Evolutionary conservation across 2,113 vertebrate species (phyloP), one percentile per base, ranked within the genome.

Genomic region (Sylvia atricapilla): DNA sequence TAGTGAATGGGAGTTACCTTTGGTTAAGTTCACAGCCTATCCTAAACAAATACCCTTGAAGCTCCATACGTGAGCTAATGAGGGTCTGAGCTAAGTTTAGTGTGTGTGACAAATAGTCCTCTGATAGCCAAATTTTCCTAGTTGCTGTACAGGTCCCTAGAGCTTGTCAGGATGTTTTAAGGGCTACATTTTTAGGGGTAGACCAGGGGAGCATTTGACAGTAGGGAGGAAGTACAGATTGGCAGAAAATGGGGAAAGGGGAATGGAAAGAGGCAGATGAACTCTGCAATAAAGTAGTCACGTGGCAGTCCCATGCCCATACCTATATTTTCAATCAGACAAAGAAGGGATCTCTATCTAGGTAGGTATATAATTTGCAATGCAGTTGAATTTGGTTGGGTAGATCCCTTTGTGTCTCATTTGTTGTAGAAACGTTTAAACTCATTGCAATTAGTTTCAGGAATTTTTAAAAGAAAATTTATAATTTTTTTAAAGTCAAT

Each of bases 1-100:
- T 62, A 82, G 77, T 59, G 74, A 96, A 94, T 82, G 56, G 47
- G 73, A 90, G 80, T 94, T 95, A 90, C 63, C 76, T 87, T 90
- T 49, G 63, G 43, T 90, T 92, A 72, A 60, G 60, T 90, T 96
- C 25, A 11, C 39, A 95, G 69, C 84, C 77, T n/a, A 68, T 78
- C 66, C 56, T 73, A 92, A 59, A 70, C 68, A 90, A 83, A 85
- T 63, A 88, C 13, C 47, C 80, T 25, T 59, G 73, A 83, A 70
- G 46, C 35, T 58, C 64, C 15, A 4, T 63, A 18, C 46, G 56
- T 74, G 52, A 63, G 59, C 43, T 90, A 86, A 77, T 28, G 35
- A 74, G 63, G 24, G 35, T 75, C 53, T 46, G 28, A 81, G 64
- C 21, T 60, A 52, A 67, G 60, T 75, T 84, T 64, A 67, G 12